Conservation (phyloP, 2,797 vertebrate genomes). For the Halcyon smyrnensis region DNA sequence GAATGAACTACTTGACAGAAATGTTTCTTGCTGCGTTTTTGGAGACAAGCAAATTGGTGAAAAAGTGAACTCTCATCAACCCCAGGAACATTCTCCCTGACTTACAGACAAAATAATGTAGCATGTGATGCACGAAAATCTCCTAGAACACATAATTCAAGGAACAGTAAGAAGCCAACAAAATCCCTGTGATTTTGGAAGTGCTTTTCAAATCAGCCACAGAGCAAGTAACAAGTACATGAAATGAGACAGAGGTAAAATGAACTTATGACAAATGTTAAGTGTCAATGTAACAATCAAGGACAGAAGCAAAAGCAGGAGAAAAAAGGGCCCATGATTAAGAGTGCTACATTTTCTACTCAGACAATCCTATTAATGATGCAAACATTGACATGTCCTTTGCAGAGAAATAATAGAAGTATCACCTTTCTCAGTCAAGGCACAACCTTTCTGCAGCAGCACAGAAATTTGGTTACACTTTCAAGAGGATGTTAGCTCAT, state of each 20-base stretch:
- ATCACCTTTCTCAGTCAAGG: background rate
- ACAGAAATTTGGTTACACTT: background rate
- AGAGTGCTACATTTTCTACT: background rate
- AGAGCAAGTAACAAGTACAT: background rate
- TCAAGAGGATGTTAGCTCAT: background rate
- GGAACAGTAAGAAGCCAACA: background rate
- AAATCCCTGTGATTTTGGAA: background rate
- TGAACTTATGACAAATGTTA: conserved; percentile 1
- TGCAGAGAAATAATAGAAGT: fast-evolving
- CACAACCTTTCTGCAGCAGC: background rate
- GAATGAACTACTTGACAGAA: background rate
- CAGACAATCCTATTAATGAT: background rate
- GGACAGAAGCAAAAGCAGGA: background rate
- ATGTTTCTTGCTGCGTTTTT: background rate
- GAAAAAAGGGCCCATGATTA: background rate
- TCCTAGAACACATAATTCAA: background rate
- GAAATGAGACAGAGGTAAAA: background rate
- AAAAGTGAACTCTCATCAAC: conserved; percentile 32
- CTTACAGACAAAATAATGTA: background rate
- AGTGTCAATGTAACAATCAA: background rate
- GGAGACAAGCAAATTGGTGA: conserved; percentile 51
- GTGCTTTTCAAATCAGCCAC: background rate
- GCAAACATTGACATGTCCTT: background rate
- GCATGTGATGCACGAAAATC: background rate
- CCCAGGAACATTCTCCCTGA: conserved; percentile 20